Evolutionary conservation across 1,140 invertebrate genomes (phyloP).

Genomic region (Apis laboriosa): DNA sequence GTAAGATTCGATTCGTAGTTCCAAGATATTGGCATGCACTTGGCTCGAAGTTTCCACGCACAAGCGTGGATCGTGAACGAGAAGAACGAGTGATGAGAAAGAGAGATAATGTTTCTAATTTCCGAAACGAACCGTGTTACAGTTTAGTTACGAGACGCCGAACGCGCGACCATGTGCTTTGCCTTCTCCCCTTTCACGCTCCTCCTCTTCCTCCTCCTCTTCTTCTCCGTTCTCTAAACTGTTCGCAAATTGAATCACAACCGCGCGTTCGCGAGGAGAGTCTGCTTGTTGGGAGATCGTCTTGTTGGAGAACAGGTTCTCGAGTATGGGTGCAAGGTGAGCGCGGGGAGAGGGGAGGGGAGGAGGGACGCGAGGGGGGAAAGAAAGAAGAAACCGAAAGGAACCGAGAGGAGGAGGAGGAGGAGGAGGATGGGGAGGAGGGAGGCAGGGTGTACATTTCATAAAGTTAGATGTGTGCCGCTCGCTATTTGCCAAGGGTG

Average conservation of each 20-base stretch:
- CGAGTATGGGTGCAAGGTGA: conserved; percentile 20
- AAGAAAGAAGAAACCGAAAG: too few relatives aligned
- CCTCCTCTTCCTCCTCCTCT: conserved; percentile 7
- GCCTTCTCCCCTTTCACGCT: conserved; percentile 4
- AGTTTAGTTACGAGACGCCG: conserved; percentile 29
- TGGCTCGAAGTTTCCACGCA: too few relatives aligned
- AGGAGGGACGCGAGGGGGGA: not conserved
- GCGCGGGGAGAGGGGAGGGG: not conserved
- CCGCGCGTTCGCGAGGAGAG: not conserved
- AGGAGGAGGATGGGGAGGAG: not conserved
- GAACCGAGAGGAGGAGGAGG: conserved; percentile 5
- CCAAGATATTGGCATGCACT: too few relatives aligned
- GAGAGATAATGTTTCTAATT: conserved; percentile 68
- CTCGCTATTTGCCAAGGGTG: conserved; percentile 64
- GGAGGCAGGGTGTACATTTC: conserved; percentile 54
- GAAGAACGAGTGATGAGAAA: conserved; percentile 56
- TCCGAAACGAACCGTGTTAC: conserved; percentile 58
- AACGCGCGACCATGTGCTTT: not conserved
- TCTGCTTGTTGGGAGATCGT: not conserved
- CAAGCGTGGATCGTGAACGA: too few relatives aligned
- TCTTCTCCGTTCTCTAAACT: not conserved
- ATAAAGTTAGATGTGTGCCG: conserved; percentile 71
- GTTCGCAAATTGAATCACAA: not conserved
- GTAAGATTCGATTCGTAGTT: too few relatives aligned
- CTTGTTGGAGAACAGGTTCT: not conserved